Conservation (phyloP, 2,113 vertebrate genomes). For the Ellobius talpinus region DNA sequence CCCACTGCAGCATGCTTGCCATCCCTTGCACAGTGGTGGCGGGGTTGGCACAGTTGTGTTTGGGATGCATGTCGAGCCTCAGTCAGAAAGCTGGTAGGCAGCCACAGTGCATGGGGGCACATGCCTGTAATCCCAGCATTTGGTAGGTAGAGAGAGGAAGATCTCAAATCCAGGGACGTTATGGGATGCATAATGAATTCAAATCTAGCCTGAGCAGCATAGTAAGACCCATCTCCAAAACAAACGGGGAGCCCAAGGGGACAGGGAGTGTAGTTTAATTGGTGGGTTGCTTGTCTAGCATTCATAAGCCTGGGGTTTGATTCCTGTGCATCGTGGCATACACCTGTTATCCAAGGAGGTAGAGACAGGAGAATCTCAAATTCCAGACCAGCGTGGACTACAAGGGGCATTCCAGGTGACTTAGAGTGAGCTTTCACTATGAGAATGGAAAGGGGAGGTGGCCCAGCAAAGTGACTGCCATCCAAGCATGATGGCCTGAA, state of each 20-base stretch:
- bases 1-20: neutral
- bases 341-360: neutral
- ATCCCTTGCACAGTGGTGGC: neutral
- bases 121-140: neutral
- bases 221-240: neutral
- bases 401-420: neutral
- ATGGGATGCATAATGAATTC: neutral
- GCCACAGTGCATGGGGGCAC: neutral
- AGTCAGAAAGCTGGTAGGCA: neutral
- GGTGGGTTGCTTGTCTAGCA: neutral
- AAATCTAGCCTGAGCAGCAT: neutral
- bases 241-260: neutral
- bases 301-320: neutral
- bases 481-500: neutral
- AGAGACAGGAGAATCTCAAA: neutral
- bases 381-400: neutral
- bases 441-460: no score
- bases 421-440: neutral
- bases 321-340: neutral
- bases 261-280: neutral
- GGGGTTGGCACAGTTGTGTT: neutral
- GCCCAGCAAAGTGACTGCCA: neutral
- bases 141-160: neutral
- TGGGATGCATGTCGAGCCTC: neutral
- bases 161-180: neutral